phyloP scores from a whole-genome alignment of 2,888 invertebrate species.

The Eilema griseolum region DNA sequence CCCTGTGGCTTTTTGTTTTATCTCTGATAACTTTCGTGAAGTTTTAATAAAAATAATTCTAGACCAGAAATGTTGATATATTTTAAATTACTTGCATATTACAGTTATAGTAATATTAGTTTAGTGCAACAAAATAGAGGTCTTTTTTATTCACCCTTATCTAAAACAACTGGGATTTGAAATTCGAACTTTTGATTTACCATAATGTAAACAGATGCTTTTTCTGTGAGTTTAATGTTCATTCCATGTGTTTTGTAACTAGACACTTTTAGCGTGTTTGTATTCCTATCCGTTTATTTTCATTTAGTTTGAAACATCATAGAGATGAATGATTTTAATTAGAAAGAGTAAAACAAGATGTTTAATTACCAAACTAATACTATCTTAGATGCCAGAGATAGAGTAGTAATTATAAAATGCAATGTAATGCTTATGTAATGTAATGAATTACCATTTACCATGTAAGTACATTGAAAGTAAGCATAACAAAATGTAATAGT shows the following conservation, averaged over 20 bases:
- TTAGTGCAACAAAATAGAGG: not conserved
- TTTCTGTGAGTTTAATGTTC: slow-evolving; percentile 21
- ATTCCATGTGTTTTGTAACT: too few relatives aligned
- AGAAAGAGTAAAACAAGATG: slow-evolving; percentile 25
- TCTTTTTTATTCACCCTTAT: slow-evolving; percentile 24
- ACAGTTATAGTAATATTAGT: too few relatives aligned
- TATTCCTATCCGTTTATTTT: too few relatives aligned
- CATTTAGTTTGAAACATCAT: not conserved
- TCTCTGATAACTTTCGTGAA: not conserved
- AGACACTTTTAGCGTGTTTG: not conserved
- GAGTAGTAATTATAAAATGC: slow-evolving; percentile 28
- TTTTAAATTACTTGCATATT: too few relatives aligned
- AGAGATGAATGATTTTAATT: slow-evolving; percentile 16
- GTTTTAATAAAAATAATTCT: not conserved
- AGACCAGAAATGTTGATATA: too few relatives aligned
- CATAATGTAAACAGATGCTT: slow-evolving; percentile 54
- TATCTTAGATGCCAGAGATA: slow-evolving; percentile 36
- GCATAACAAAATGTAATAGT: not conserved
- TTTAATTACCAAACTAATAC: slow-evolving; percentile 31
- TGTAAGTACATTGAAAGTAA: slow-evolving; percentile 7
- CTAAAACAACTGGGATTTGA: slow-evolving; percentile 23
- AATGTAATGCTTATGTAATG: slow-evolving; percentile 30
- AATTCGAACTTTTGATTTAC: slow-evolving; percentile 55
- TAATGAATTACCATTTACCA: slow-evolving; percentile 19
- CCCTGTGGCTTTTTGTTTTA: not conserved